phyloP scores from a whole-genome alignment of 2,113 vertebrate species.

The Halcyon senegalensis region DNA sequence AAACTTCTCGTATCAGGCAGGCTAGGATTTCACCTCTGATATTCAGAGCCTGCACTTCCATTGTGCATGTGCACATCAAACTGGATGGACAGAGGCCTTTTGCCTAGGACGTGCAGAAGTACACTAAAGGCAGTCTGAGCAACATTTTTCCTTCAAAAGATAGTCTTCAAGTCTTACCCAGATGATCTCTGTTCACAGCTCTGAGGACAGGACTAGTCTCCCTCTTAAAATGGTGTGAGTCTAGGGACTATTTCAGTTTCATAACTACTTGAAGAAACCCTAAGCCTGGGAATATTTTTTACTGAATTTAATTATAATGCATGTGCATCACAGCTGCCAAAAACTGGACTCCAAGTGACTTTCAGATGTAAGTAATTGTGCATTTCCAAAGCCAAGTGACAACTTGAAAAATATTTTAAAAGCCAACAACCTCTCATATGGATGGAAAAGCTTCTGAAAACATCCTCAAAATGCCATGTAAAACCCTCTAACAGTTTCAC shows the following conservation, averaged over 20 bases:
- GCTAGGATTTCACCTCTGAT: neutral
- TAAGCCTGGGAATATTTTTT: neutral
- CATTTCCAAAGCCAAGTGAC: constrained; percentile 16
- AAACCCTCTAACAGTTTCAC: constrained; percentile 18
- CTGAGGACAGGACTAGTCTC: neutral
- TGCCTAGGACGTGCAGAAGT: neutral
- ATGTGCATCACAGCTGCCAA: constrained; percentile 36
- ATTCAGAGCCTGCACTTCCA: neutral
- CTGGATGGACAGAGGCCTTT: neutral
- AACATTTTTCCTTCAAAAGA: neutral
- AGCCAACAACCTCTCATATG: neutral
- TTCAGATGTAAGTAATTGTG: neutral
- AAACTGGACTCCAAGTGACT: constrained; percentile 27
- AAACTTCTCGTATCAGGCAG: neutral
- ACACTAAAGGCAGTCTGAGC: neutral
- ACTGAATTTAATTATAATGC: constrained; percentile 27
- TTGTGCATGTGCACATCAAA: neutral
- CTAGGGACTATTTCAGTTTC: neutral
- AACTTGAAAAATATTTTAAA: neutral
- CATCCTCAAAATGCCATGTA: constrained; percentile 26
- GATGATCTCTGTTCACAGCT: neutral
- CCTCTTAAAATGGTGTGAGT: neutral
- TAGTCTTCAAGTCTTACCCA: neutral
- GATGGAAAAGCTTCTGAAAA: constrained; percentile 39
- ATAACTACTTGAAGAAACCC: neutral